Conservation (phyloP, 2,888 invertebrate genomes). For the Amiota communis region DNA sequence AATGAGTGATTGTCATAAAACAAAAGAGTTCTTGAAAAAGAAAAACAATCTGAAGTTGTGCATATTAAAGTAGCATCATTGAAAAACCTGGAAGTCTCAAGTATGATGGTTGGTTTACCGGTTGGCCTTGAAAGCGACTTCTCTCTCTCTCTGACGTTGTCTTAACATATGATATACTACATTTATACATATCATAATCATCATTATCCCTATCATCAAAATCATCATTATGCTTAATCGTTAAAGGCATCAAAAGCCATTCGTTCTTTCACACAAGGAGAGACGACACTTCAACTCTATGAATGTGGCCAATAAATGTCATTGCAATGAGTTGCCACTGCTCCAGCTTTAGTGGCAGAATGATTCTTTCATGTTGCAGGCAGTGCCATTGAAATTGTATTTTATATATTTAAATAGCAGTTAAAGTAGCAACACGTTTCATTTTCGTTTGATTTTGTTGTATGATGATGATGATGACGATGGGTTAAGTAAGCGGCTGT, state of each 20-base stretch:
- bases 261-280: conserved; percentile 4
- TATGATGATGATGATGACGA: conserved; percentile 41
- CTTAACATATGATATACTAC: conserved; percentile 38
- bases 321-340: conserved; percentile 37
- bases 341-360: conserved; percentile 29
- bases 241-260: conserved; percentile 11
- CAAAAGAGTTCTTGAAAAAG: conserved; percentile 26
- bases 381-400: conserved; percentile 49
- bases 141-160: conserved; percentile 53
- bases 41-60: conserved; percentile 44
- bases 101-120: background rate
- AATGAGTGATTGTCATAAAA: conserved; percentile 1
- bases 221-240: conserved; percentile 7
- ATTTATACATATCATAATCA: conserved; percentile 10
- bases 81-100: conserved; percentile 3
- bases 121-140: conserved; percentile 6
- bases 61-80: conserved; percentile 9
- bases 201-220: conserved; percentile 18
- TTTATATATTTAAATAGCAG: conserved; percentile 67
- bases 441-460: conserved; percentile 53
- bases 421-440: conserved; percentile 67
- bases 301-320: conserved; percentile 63
- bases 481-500: conserved; percentile 44
- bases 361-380: conserved; percentile 33
- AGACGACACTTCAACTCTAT: background rate